Percentiles rank a stretch among this genome's conserved stretches.
Conservation (phyloP, 2,797 vertebrate species). For the Chelonia mydas region DNA sequence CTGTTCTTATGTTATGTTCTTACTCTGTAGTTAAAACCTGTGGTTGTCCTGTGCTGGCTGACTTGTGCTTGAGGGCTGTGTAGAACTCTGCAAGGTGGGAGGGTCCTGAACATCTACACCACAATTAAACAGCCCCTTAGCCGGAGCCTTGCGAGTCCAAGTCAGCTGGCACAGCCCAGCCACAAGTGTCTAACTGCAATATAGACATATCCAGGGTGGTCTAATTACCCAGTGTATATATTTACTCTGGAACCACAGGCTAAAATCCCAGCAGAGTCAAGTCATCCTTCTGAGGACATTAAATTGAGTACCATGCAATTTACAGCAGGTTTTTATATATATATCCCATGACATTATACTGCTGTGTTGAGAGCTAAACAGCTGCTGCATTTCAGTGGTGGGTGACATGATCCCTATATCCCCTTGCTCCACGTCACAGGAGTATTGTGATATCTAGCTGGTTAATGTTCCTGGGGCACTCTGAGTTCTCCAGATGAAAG, state of each 20-base stretch:
- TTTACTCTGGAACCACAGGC: neutral
- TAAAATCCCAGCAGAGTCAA: neutral
- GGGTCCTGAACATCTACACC: neutral
- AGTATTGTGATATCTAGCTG: neutral
- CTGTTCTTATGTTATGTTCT: too few relatives aligned
- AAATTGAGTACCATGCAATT: neutral
- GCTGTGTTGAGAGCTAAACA: neutral
- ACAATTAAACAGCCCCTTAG: neutral
- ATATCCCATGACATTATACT: neutral
- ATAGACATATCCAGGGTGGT: neutral
- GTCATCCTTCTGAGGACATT: neutral
- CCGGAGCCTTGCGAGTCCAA: neutral
- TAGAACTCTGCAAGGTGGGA: neutral
- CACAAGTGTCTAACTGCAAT: neutral
- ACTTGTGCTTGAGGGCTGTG: neutral
- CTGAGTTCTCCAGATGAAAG: neutral
- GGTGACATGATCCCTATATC: neutral
- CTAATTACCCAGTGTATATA: neutral
- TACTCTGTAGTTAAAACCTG: neutral
- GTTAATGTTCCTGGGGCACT: neutral
- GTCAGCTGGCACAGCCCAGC: neutral
- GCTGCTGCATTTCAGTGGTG: neutral
- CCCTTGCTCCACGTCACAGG: neutral
- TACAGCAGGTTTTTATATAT: neutral
- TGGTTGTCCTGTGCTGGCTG: neutral